These are phyloP conservation scores for Rhagologus leucostigma DNA, from an alignment of 2,113 vertebrate genomes.

Conservation along the genomic window DNA sequence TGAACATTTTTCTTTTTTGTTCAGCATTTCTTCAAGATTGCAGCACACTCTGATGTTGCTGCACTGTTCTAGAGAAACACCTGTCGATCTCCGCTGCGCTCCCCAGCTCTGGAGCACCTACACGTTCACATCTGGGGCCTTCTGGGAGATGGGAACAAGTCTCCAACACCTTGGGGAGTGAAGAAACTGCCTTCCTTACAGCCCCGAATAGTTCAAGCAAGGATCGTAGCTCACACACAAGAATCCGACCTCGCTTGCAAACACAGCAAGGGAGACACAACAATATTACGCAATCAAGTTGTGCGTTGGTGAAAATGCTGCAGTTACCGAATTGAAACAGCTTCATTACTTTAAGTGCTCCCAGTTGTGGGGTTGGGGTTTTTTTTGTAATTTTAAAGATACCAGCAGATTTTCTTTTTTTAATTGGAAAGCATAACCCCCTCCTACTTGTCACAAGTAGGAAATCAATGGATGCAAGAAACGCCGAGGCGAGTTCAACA, in stretches of 20 bases:
- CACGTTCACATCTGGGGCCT: fast-evolving
- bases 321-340: not conserved
- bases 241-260: not conserved
- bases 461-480: not conserved
- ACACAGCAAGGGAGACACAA: not conserved
- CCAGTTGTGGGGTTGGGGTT: not conserved
- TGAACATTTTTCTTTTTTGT: not conserved
- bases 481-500: not conserved
- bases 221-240: fast-evolving
- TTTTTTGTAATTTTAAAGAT: not conserved
- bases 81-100: fast-evolving
- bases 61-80: not conserved
- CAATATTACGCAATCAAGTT: not conserved
- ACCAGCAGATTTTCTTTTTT: not conserved
- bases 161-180: not conserved
- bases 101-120: not conserved
- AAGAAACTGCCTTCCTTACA: not conserved
- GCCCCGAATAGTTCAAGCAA: not conserved
- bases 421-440: fast-evolving
- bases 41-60: not conserved
- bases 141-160: not conserved
- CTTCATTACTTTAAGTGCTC: not conserved
- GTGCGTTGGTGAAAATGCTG: not conserved
- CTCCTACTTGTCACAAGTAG: not conserved
- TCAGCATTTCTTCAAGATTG: not conserved